phyloP scores from a whole-genome alignment of 2,888 invertebrate species.

The Alcis repandata region DNA sequence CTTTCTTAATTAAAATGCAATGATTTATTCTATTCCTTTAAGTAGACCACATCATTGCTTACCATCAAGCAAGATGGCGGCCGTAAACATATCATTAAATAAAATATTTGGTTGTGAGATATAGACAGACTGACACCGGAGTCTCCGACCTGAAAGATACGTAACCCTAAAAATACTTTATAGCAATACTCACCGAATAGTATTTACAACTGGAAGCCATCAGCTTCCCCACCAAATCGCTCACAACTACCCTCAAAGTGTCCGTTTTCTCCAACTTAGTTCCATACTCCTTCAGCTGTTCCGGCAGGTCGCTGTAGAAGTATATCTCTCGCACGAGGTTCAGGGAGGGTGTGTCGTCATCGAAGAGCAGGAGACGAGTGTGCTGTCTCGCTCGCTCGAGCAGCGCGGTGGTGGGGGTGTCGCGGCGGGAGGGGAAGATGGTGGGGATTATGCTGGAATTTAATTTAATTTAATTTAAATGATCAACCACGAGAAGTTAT shows the following conservation, averaged over 20 bases:
- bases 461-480: not conserved
- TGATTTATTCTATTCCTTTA: too few relatives aligned
- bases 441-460: slow-evolving; percentile 70
- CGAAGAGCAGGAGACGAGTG: slow-evolving; percentile 63
- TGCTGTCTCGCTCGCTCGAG: slow-evolving; percentile 64
- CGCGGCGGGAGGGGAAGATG: slow-evolving; percentile 61
- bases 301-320: slow-evolving; percentile 75
- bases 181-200: slow-evolving; percentile 87
- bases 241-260: slow-evolving; percentile 60
- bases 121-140: too few relatives aligned
- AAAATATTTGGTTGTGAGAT: too few relatives aligned
- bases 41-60: too few relatives aligned
- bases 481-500: too few relatives aligned
- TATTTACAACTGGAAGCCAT: slow-evolving; percentile 89
- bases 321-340: slow-evolving; percentile 72
- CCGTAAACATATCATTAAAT: too few relatives aligned
- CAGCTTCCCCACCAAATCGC: slow-evolving; percentile 72
- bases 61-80: too few relatives aligned
- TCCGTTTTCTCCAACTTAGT: slow-evolving; percentile 45
- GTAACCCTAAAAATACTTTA: too few relatives aligned
- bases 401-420: slow-evolving; percentile 66
- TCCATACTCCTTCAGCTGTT: slow-evolving; percentile 56
- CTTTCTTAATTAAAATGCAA: too few relatives aligned
- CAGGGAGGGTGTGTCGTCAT: slow-evolving; percentile 58
- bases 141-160: too few relatives aligned